Conservation (phyloP, 2,797 vertebrate genomes). For the Enteromius fasciolatus region DNA sequence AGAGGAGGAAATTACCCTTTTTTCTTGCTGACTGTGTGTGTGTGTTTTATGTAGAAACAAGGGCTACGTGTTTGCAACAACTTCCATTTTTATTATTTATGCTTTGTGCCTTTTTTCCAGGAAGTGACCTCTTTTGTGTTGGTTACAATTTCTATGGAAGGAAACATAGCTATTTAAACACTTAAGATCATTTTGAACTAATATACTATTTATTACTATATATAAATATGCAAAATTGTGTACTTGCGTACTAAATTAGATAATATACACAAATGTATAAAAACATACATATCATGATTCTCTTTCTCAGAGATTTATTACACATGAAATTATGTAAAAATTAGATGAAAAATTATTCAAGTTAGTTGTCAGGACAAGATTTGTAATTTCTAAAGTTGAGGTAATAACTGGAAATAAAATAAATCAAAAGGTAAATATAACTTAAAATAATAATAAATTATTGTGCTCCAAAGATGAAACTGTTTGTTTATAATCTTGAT, state of each 20-base stretch:
- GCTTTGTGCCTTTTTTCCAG: background rate
- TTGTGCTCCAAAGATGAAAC: background rate
- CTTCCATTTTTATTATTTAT: background rate
- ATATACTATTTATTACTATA: background rate
- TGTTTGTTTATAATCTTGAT: background rate
- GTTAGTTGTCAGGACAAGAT: background rate
- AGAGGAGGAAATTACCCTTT: no score
- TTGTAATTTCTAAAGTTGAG: background rate
- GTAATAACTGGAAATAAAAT: background rate
- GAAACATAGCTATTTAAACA: background rate
- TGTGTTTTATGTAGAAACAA: background rate
- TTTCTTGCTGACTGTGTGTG: no score
- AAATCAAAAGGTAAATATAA: no score
- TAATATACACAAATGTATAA: background rate
- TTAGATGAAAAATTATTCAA: background rate
- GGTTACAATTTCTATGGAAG: background rate
- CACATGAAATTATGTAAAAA: background rate
- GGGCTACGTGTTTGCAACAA: background rate
- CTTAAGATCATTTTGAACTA: background rate
- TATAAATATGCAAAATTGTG: background rate
- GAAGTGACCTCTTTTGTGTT: background rate
- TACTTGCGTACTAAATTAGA: background rate
- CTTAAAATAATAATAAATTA: background rate
- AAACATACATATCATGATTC: background rate
- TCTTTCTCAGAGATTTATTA: background rate